Base-by-base conservation (phyloP, 1,140 invertebrate genomes). In the Brachionus rubens region DNA sequence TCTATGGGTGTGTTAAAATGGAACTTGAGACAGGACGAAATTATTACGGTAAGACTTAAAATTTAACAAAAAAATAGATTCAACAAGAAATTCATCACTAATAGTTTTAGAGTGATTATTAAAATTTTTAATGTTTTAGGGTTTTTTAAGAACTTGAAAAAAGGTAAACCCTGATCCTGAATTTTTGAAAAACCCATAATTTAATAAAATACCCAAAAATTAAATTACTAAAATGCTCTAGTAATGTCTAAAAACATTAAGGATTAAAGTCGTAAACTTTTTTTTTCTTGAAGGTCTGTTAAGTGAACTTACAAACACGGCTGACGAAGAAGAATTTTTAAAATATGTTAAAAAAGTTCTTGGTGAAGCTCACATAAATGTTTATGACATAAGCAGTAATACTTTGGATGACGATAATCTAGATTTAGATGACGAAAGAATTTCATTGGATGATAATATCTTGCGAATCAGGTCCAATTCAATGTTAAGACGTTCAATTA, bases 321-420 rank as follows among this genome's bases (percentile, higher is more conserved):
- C 12, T 21, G 30, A 41, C 10, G 40, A 65, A 65, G 59, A 65
- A 43, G 33, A 41, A 6, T 65, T 65, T 43, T 24, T 43, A 24
- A 65, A 41, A 12, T 65, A 65, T 65, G 59, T 65, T 1, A 65
- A 65, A 65, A 43, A 65, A 65, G 19, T 65, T 41, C 36, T 65
- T 4, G 12, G n/a, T 3, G 59, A 65, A 43, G 41, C 59, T 2
- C 59, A 65, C 28, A 43, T 65, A 26, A 65, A 65, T n/a, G 12
- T 24, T 46, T 21, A 46, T 24, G 59, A 65, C 10, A 12, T 65
- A 65, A 9, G 19, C 2, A 59, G 33, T 14, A 28, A 40, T 16
- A 36, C n/a, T 3, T 12, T 43, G 3, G 59, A 65, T 26, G 24
- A 43, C 10, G 16, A 24, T 26, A 41, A 12, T n/a, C 21, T 24